phyloP scores from a whole-genome alignment of 2,797 vertebrate genomes.

The Podargus strigoides region DNA sequence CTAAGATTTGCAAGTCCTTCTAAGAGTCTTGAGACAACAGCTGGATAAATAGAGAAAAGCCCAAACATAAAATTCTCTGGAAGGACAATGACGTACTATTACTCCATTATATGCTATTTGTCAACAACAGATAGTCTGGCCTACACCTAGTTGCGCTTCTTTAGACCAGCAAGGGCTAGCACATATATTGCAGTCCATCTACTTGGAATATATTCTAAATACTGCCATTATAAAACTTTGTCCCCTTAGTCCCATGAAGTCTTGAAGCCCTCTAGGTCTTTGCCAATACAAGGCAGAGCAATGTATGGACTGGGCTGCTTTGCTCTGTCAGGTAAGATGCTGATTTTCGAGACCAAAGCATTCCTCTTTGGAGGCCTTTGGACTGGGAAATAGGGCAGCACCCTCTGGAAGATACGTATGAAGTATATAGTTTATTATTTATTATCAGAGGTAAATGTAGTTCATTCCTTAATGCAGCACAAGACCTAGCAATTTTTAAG shows the following conservation, averaged over 20 bases:
- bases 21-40: neutral
- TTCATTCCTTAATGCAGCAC: neutral
- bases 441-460: neutral
- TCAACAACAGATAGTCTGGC: neutral
- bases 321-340: neutral
- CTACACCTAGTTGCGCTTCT: neutral
- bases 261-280: neutral
- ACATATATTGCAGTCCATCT: neutral
- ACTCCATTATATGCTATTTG: rapidly evolving
- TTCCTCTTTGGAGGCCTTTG: neutral
- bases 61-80: neutral
- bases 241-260: neutral
- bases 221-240: neutral
- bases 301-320: neutral
- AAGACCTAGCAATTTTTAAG: neutral
- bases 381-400: neutral
- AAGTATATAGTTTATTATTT: neutral
- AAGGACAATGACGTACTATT: neutral
- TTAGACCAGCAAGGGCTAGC: neutral
- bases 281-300: neutral
- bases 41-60: neutral
- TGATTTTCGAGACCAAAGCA: neutral
- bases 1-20: neutral
- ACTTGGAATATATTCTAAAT: neutral
- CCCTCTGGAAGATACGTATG: neutral